Evolutionary conservation across 2,797 vertebrate species (phyloP).

Genomic region (Lophotriccus pileatus): DNA sequence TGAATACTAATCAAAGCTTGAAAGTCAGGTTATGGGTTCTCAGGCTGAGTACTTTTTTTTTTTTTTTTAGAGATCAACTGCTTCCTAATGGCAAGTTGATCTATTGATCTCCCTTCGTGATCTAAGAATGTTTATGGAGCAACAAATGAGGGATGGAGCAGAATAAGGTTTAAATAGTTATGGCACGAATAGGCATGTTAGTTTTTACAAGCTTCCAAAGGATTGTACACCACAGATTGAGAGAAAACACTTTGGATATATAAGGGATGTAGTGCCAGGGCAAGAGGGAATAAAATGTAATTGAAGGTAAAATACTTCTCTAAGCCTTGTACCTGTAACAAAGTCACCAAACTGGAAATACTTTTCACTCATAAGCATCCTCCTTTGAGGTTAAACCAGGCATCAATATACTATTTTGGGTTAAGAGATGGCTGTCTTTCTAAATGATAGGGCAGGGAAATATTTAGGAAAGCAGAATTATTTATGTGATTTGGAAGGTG

Average conservation of each 20-base stretch:
- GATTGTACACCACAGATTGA: not conserved
- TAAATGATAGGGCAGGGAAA: constrained; percentile 23
- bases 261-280: not conserved
- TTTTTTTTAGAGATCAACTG: not conserved
- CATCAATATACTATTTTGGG: not conserved
- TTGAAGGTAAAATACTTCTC: not conserved
- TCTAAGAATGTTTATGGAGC: not conserved
- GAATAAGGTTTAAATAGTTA: not conserved
- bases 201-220: not conserved
- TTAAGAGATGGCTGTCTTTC: constrained; percentile 16
- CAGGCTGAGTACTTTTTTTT: not conserved
- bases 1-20: not conserved
- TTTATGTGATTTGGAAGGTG: constrained; percentile 41
- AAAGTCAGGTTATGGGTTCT: not conserved
- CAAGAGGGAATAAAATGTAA: not conserved
- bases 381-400: not conserved
- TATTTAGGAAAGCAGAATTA: constrained; percentile 52
- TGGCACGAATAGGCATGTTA: not conserved
- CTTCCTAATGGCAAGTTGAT: not conserved
- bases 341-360: not conserved
- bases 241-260: not conserved
- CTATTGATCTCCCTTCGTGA: not conserved
- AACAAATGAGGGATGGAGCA: not conserved
- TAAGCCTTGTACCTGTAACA: not conserved
- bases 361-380: not conserved